These are phyloP conservation scores for Sus cebifrons DNA, from an alignment of 2,797 vertebrate genomes.

Conservation along the genomic window DNA sequence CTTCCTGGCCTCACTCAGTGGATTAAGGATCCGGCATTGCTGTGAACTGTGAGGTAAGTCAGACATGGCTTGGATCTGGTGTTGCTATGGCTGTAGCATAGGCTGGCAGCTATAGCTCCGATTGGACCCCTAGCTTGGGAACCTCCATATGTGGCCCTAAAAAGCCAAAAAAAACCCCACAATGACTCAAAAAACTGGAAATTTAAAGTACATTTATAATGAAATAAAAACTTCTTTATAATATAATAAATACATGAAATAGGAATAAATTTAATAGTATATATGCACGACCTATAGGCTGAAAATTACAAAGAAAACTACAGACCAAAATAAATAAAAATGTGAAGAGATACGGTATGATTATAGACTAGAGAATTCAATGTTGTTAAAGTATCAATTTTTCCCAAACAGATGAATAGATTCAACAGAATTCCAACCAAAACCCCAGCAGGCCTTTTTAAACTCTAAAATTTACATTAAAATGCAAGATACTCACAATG, in stretches of 20 bases:
- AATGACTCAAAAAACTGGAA: slow-evolving; percentile 28
- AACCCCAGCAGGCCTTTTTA: not conserved
- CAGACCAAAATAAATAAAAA: not conserved
- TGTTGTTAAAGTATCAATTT: slow-evolving; percentile 37
- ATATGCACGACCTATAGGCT: not conserved
- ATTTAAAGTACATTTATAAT: not conserved
- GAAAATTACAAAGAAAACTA: slow-evolving; percentile 43
- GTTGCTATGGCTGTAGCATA: too few species aligned
- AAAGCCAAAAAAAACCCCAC: too few species aligned
- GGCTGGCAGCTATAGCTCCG: too few species aligned
- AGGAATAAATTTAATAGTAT: not conserved
- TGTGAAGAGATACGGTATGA: not conserved
- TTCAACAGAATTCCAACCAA: slow-evolving; percentile 48
- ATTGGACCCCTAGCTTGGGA: too few species aligned
- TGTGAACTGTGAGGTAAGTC: too few species aligned
- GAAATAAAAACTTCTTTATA: not conserved
- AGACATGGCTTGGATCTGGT: too few species aligned
- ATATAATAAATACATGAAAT: not conserved
- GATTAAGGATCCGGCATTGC: too few species aligned
- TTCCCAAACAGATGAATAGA: not conserved
- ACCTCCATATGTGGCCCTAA: too few species aligned
- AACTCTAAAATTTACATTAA: slow-evolving; percentile 50
- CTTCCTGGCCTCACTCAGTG: too few species aligned
- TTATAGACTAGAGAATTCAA: not conserved
- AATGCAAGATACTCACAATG: slow-evolving; percentile 36